phyloP scores from a whole-genome alignment of 2,797 vertebrate species.

The Channallabes apus region DNA sequence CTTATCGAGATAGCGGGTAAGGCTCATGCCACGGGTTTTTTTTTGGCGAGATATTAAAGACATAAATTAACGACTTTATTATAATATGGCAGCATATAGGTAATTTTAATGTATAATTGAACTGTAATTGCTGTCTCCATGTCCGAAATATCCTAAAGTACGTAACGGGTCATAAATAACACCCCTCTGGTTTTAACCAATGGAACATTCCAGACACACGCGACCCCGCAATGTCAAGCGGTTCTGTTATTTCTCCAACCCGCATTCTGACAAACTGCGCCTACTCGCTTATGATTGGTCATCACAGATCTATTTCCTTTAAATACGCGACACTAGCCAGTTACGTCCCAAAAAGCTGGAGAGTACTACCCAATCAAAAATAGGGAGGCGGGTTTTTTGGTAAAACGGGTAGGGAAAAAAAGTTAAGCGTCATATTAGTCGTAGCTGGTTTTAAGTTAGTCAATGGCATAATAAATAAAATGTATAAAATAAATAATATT shows the following conservation, averaged over 20 bases:
- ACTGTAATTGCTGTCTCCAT: neutral
- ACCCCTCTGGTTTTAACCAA: constrained; percentile 13
- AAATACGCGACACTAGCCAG: neutral
- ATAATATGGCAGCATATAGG: accelerated
- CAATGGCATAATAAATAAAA: constrained; percentile 25
- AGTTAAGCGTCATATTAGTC: neutral
- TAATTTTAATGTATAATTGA: neutral
- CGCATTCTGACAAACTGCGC: neutral
- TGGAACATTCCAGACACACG: constrained; percentile 25
- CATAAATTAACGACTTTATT: neutral
- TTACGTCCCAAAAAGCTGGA: neutral
- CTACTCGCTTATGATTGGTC: neutral
- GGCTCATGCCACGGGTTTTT: neutral
- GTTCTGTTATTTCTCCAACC: constrained; percentile 16
- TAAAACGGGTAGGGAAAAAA: neutral
- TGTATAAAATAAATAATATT: constrained; percentile 62
- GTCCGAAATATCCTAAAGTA: neutral
- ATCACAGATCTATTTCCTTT: neutral
- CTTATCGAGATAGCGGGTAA: neutral
- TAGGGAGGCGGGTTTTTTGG: neutral
- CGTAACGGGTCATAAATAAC: neutral
- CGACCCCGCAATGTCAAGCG: constrained; percentile 68
- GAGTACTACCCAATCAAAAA: neutral
- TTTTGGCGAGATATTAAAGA: neutral
- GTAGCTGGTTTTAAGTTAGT: neutral